A percentile compares a stretch with the other conserved stretches of the same genome.
phyloP scores from a whole-genome alignment of 1,140 invertebrate species.

The Heterodera schachtii region DNA sequence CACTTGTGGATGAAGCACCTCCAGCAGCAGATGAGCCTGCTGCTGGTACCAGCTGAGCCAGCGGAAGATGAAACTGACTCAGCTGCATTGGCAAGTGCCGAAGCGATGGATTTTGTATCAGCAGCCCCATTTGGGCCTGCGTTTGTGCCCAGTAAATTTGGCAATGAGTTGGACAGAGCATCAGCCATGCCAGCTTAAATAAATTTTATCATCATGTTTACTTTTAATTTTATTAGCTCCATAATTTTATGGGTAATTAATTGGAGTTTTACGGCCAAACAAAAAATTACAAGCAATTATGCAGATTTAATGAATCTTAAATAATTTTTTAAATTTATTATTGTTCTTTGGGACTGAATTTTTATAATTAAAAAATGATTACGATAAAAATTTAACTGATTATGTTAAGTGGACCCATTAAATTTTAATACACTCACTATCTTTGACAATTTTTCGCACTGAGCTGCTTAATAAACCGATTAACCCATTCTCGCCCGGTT shows the following conservation, averaged over 20 bases:
- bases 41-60: conserved; percentile 28
- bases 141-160: conserved; percentile 53
- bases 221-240: too few species aligned
- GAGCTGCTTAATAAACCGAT: conserved; percentile 63
- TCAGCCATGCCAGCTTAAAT: conserved; percentile 61
- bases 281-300: too few species aligned
- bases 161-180: conserved; percentile 59
- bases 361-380: background rate
- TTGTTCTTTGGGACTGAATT: background rate
- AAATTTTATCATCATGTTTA: background rate
- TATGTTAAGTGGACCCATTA: background rate
- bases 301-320: too few species aligned
- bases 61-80: conserved; percentile 29
- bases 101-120: conserved; percentile 4
- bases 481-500: conserved; percentile 65
- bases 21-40: conserved; percentile 6
- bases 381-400: background rate
- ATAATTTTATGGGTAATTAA: too few species aligned
- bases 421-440: conserved; percentile 54
- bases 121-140: conserved; percentile 14
- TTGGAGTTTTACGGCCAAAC: too few species aligned
- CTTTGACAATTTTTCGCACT: conserved; percentile 63
- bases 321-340: too few species aligned
- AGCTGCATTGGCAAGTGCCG: conserved; percentile 26
- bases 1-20: background rate